A percentile compares a stretch with the other conserved stretches of the same genome.
These are phyloP conservation scores for Oryzias celebensis DNA, from an alignment of 2,113 vertebrate genomes.

Conservation along the genomic window DNA sequence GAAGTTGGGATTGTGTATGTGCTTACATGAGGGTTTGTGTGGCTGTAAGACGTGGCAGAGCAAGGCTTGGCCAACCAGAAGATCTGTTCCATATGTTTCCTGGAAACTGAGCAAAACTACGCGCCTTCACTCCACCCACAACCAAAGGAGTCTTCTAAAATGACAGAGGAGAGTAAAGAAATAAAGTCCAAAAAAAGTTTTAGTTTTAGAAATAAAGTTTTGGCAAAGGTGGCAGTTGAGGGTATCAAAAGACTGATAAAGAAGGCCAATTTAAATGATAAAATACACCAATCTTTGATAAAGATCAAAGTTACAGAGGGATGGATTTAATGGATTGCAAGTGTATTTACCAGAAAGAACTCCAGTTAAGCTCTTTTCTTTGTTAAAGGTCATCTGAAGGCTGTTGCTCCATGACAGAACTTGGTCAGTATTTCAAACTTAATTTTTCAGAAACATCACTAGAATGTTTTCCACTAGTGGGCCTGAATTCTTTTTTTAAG, in stretches of 20 bases:
- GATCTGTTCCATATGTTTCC: slow-evolving; percentile 95
- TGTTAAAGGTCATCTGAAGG: too few species aligned
- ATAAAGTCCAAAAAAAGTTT: neutral
- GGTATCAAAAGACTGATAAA: slow-evolving; percentile 17
- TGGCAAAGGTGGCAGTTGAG: slow-evolving; percentile 32
- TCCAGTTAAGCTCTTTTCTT: too few species aligned
- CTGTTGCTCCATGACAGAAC: too few species aligned
- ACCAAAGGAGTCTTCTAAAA: slow-evolving; percentile 63
- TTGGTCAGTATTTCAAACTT: too few species aligned
- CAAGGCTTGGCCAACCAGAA: slow-evolving; percentile 81
- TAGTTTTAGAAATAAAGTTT: slow-evolving; percentile 18
- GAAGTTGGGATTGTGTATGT: slow-evolving; percentile 33
- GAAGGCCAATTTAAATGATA: too few species aligned
- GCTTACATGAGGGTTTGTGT: slow-evolving; percentile 29
- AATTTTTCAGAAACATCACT: too few species aligned
- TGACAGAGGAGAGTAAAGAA: slow-evolving; percentile 35
- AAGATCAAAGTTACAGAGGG: too few species aligned
- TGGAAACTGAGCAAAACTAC: slow-evolving; percentile 68
- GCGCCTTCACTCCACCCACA: slow-evolving; percentile 31
- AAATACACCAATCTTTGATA: too few species aligned
- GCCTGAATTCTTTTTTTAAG: too few species aligned
- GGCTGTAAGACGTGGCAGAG: slow-evolving; percentile 89
- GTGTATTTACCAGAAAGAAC: too few species aligned
- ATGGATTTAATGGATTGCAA: too few species aligned
- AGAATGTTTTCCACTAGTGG: too few species aligned